phyloP scores from a whole-genome alignment of 1,140 invertebrate species.

The Drosophila ironensis region DNA sequence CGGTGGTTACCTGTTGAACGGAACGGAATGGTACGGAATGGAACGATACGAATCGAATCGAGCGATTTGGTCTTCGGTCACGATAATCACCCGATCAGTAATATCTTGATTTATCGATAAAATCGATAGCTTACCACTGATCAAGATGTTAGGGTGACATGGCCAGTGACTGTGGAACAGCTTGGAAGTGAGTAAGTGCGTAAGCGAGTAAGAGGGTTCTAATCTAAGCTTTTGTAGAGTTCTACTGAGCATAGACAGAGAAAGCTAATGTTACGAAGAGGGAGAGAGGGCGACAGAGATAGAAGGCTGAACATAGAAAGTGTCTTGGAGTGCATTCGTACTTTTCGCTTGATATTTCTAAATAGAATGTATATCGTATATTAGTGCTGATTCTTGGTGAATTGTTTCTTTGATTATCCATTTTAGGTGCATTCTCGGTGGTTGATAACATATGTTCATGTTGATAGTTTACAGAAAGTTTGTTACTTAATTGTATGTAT shows the following conservation, averaged over 20 bases:
- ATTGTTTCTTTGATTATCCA: constrained; percentile 8
- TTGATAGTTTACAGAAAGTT: constrained; percentile 49
- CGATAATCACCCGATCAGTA: too few relatives aligned
- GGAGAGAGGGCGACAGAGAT: constrained; percentile 22
- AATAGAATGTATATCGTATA: constrained; percentile 15
- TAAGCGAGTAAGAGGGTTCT: constrained; percentile 19
- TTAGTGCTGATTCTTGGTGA: constrained; percentile 44
- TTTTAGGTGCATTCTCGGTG: constrained; percentile 24
- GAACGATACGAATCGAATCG: constrained; percentile 56
- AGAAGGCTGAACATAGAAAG: not conserved
- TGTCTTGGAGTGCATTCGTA: constrained; percentile 32
- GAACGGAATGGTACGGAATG: constrained; percentile 57
- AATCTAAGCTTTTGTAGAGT: constrained; percentile 17
- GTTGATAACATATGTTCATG: constrained; percentile 23
- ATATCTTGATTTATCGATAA: too few relatives aligned
- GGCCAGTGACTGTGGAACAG: not conserved
- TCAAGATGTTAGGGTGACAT: too few relatives aligned
- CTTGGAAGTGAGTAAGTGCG: constrained; percentile 40
- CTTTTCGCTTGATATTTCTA: constrained; percentile 1
- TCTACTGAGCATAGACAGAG: constrained; percentile 30
- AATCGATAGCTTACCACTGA: too few relatives aligned
- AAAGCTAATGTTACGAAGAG: constrained; percentile 19
- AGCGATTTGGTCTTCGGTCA: constrained; percentile 54
- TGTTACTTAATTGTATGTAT: constrained; percentile 19
- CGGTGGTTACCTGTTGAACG: constrained; percentile 79